These are phyloP conservation scores for Zootoca vivipara DNA, from an alignment of 2,113 vertebrate species.

Conservation along the genomic window DNA sequence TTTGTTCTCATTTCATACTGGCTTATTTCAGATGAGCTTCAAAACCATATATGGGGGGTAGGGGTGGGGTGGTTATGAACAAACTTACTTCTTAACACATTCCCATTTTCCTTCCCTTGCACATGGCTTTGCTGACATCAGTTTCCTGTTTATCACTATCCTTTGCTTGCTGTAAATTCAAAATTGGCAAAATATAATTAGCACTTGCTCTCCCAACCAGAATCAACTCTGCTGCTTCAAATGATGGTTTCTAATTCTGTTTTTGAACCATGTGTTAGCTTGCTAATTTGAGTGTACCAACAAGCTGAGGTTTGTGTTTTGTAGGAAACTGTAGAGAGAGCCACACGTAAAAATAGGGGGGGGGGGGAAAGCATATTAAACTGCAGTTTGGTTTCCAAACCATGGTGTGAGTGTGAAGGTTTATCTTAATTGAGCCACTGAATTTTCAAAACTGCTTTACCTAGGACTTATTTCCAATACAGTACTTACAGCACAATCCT, in stretches of 20 bases:
- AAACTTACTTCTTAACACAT: neutral
- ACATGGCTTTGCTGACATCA: no score
- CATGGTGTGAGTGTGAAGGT: neutral
- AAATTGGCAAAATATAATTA: neutral
- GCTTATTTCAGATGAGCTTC: neutral
- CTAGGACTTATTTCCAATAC: neutral
- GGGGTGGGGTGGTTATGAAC: neutral
- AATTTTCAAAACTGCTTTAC: neutral
- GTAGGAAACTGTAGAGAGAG: neutral
- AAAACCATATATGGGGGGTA: neutral
- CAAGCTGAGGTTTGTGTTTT: neutral
- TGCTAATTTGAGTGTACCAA: neutral
- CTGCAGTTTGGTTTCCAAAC: neutral
- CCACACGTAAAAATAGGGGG: neutral
- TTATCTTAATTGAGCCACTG: neutral
- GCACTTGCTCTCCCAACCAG: neutral
- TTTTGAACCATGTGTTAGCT: neutral
- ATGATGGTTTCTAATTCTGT: neutral
- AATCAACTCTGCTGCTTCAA: neutral
- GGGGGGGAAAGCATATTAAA: neutral
- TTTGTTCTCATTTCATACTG: neutral
- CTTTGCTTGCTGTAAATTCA: neutral
- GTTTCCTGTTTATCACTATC: neutral
- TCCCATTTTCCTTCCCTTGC: neutral
- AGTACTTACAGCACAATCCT: neutral